Conservation (phyloP, 2,888 invertebrate genomes). For the Sesia apiformis region DNA sequence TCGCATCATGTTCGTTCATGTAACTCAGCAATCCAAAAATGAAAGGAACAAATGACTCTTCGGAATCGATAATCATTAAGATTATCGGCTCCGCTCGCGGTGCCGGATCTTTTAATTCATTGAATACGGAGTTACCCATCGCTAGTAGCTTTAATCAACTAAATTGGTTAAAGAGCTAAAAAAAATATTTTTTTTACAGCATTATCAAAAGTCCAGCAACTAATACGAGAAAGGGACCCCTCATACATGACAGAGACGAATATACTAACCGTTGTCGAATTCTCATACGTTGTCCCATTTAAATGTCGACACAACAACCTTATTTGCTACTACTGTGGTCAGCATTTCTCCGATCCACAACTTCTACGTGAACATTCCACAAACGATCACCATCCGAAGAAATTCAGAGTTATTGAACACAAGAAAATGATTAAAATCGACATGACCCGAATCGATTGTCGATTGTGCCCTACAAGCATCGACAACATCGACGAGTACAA, state of each 20-base stretch:
- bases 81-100: no score
- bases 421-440: slow-evolving; percentile 62
- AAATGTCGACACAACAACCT: slow-evolving; percentile 58
- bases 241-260: slow-evolving; percentile 56
- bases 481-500: slow-evolving; percentile 43
- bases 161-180: no score
- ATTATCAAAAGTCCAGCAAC: slow-evolving; percentile 49
- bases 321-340: slow-evolving; percentile 54
- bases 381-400: slow-evolving; percentile 34
- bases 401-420: slow-evolving; percentile 51
- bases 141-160: no score
- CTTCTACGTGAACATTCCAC: slow-evolving; percentile 33
- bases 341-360: slow-evolving; percentile 32
- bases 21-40: no score
- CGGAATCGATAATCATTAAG: no score
- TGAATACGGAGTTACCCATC: no score
- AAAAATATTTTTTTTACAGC: slow-evolving; percentile 12
- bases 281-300: slow-evolving; percentile 54
- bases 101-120: no score
- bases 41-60: no score
- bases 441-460: slow-evolving; percentile 49
- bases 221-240: slow-evolving; percentile 50
- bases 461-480: slow-evolving; percentile 38
- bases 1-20: no score
- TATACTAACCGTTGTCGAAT: slow-evolving; percentile 49